Evolutionary conservation across 2,797 vertebrate genomes (phyloP), one percentile per base, ranked within the genome.

Genomic region (Orestias chungarensis): DNA sequence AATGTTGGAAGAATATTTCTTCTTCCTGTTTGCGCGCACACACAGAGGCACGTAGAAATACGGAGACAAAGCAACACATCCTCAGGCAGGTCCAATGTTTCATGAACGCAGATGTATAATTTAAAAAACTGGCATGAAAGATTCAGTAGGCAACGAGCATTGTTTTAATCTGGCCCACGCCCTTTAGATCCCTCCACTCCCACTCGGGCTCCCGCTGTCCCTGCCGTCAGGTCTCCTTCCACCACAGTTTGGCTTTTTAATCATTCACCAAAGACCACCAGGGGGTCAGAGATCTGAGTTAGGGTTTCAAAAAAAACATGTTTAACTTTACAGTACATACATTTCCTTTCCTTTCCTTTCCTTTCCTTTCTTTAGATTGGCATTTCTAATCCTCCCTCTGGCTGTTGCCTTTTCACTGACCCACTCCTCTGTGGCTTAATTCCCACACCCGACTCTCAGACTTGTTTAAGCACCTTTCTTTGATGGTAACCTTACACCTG

Each of bases 31-130:
- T 46, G 68, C 66, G 54, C 59, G 64, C 44, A 75, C 52, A 80
- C 67, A 54, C n/a, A 57, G n/a, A 68, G 55, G 68, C 42, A 65
- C 69, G 70, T 38, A 80, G 52, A 77, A 46, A 86, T 29, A 82
- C 66, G 81, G 71, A 86, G 80, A 91, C 82, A 90, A 87, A 87
- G 81, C 81, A 66, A 54, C 82, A 86, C 84, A 84, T 88, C 88
- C 88, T 91, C 82, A 83, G 74, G 68, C 47, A 40, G 50, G 81
- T 88, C 89, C 85, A 94, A 91, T 92, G 79, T 91, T 91, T 91
- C 89, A 92, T 91, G 82, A 88, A 87, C 91, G 84, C 70, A 85
- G 73, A 91, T 88, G 84, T 87, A 91, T 91, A 90, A 93, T 94
- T 92, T 82, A 93, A 87, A 89, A 88, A 87, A 44, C 85, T 86